phyloP scores from a whole-genome alignment of 2,797 vertebrate species.

The Fringilla coelebs region DNA sequence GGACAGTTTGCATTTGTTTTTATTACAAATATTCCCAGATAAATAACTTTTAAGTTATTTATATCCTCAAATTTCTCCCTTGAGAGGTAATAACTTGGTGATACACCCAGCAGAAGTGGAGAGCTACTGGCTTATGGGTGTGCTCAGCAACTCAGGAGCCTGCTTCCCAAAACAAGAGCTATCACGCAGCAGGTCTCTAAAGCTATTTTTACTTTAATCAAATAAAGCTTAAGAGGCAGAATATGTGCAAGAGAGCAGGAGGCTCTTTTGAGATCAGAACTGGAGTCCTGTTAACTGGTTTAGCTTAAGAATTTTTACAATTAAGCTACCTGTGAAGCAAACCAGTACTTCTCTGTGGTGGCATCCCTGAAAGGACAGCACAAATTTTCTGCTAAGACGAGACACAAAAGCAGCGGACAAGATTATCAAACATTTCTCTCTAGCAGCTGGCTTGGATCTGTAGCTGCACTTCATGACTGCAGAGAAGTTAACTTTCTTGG shows the following conservation, averaged over 20 bases:
- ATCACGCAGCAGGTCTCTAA: neutral
- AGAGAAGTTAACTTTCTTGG: neutral
- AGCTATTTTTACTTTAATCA: neutral
- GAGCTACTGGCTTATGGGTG: neutral
- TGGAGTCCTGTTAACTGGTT: neutral
- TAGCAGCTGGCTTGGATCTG: neutral
- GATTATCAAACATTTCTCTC: neutral
- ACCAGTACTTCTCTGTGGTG: neutral
- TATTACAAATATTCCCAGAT: neutral
- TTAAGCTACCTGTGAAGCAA: neutral
- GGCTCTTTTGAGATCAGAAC: neutral
- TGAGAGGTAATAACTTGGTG: constrained; percentile 19
- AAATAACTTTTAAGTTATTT: constrained; percentile 20
- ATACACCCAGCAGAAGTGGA: neutral
- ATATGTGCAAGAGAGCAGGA: neutral
- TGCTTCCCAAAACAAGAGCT: neutral
- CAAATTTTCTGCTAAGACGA: neutral
- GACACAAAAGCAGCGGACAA: neutral
- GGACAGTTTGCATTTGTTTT: neutral
- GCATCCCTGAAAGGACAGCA: neutral
- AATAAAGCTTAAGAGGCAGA: neutral
- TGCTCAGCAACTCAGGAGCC: neutral
- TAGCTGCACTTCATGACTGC: neutral
- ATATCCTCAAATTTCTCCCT: constrained; percentile 9
- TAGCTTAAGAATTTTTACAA: neutral